A percentile compares a stretch with the other conserved stretches of the same genome.
These are phyloP conservation scores for Oxyteleia sp. DNA, from an alignment of 2,888 invertebrate genomes.

Conservation along the genomic window DNA sequence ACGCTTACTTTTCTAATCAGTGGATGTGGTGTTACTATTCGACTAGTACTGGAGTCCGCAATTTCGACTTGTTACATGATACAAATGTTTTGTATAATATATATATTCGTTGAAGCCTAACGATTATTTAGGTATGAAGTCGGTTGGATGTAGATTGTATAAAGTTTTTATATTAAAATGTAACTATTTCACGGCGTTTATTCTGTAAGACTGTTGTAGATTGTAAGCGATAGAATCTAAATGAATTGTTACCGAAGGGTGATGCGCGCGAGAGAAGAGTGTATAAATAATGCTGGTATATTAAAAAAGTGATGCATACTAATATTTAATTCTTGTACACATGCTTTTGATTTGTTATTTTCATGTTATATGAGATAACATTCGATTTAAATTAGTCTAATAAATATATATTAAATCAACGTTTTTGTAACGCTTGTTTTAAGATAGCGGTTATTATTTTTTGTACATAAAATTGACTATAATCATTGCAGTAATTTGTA, in stretches of 20 bases:
- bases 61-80: slow-evolving; percentile 36
- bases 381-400: slow-evolving; percentile 30
- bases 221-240: slow-evolving; percentile 40
- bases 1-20: slow-evolving; percentile 20
- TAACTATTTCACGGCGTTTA: slow-evolving; percentile 25
- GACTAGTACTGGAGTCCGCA: not conserved
- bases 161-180: slow-evolving; percentile 53
- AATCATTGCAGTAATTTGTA: too few species aligned
- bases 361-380: slow-evolving; percentile 25
- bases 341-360: slow-evolving; percentile 32
- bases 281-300: slow-evolving; percentile 46
- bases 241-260: slow-evolving; percentile 42
- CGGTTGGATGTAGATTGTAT: slow-evolving; percentile 25
- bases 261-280: not conserved
- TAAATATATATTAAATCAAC: slow-evolving; percentile 45
- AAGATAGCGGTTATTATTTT: slow-evolving; percentile 58
- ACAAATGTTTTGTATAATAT: slow-evolving; percentile 32
- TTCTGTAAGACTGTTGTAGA: slow-evolving; percentile 68
- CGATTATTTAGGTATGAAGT: slow-evolving; percentile 8
- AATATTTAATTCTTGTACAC: slow-evolving; percentile 61
- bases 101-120: slow-evolving; percentile 10
- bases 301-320: slow-evolving; percentile 53
- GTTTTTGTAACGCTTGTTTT: slow-evolving; percentile 59
- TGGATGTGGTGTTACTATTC: not conserved
- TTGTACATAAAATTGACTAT: too few species aligned